Evolutionary conservation across 2,797 vertebrate genomes (phyloP), one percentile per base, ranked within the genome.

Genomic region (Muscicapa striata): DNA sequence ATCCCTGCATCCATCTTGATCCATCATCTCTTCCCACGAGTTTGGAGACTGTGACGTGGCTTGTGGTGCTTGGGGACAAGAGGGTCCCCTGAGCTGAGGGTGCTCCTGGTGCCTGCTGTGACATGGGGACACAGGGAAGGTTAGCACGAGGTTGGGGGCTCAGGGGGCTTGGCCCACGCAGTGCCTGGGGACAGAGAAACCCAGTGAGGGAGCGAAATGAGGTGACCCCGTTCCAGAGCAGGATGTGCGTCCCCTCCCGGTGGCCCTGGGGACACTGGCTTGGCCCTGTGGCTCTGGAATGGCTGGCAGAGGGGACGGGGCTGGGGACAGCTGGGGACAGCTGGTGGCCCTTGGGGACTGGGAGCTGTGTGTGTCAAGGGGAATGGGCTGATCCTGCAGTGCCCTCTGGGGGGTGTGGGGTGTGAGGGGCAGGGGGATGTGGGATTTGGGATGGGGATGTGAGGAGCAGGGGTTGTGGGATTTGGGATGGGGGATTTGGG

Each of bases 121-220:
- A 20, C 64, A 4, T 1, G 55, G 54, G 68, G 64, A 62, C 74
- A 40, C 7, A 1, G 32, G 34, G 38, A 45, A 15, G 48, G 57
- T 0, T 3, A 67, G 55, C 36, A 63, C 22, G 27, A n/a, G 17
- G 6, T 2, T 30, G 63, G 36, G 34, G 36, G 18, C 5, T 22
- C 29, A 1, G 18, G 21, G 45, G 22, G 6, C 67, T 84, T 17
- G 70, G 32, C n/a, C 32, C 10, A 43, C 0, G 1, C 5, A 1
- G 72, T 16, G 9, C 26, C 15, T 18, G 21, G 46, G 62, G 32
- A 49, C 15, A 17, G 59, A 87, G 22, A 64, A 87, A 87, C 23
- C 7, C 26, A 0, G 59, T 0, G 17, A n/a, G 0, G 0, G 52
- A 27, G 29, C 0, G 3, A 57, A 93, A 93, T 0, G 78, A 94